Base-by-base conservation (phyloP, 2,888 invertebrate species). In the Tenodera sinensis region DNA sequence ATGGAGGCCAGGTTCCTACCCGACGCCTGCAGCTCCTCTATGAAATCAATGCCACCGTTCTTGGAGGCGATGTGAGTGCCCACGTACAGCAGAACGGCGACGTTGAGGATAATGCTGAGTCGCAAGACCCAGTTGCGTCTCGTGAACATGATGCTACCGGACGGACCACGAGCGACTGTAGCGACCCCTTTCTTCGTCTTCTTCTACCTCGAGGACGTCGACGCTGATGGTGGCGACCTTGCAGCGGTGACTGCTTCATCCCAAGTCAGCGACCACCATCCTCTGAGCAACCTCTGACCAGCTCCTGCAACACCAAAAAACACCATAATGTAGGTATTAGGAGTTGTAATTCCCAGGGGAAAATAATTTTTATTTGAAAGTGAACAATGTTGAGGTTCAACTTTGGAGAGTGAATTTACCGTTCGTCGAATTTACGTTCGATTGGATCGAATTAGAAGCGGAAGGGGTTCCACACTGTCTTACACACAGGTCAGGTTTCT, bases 51-150 rank as follows among this genome's bases (percentile, higher is more conserved):
- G 15, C 91, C 91, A 89, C 90, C 91, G 83, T 87, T 87, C 28
- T 89, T 89, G 15, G 90, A 89, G 93, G 93, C 94, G 90, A 95
- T 94, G 92, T 96, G 96, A 92, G 96, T 95, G 92, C 96, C 96
- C 91, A 96, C 95, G 93, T 96, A 97, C 90, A 96, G 93, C 89
- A 96, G 93, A 91, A 95, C 96, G 91, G 95, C 96, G 91, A 96
- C 94, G 93, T 96, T 97, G 91, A 96, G 95, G 90, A 96, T 95
- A 92, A 97, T 96, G 93, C 96, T 96, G 93, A 96, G 95, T 92
- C 96, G 95, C 93, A 96, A 95, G 93, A 96, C 94, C 94, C 96
- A 95, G 93, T 96, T 96, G 91, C 96, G 95, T 91, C 95, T 94
- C 89, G 94, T 93, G 91, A 95, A 92, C 91, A 91, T 91, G 88